Evolutionary conservation across 1,140 invertebrate species (phyloP), one percentile per base, ranked within the genome.

Genomic region (Matsumurasca onukii): DNA sequence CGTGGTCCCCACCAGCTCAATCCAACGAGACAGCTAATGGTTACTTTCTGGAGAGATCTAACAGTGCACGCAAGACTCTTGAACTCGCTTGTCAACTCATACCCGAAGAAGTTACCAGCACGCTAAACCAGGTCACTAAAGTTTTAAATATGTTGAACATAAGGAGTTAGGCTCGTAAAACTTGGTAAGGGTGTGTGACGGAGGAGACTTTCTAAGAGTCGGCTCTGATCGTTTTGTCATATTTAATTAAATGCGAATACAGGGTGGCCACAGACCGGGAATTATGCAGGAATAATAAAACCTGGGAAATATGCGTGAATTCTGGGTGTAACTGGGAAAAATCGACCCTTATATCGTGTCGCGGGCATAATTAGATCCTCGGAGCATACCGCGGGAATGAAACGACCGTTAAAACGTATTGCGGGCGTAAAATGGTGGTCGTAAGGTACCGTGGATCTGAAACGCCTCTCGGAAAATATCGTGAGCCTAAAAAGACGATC

Each of bases 1-100:
- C 55, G 25, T 98, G 95, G 91, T 97, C 95, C 70, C 94, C 95
- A 13, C 94, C 95, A 2, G 90, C 93, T 0, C 91, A 92, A 74
- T 97, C 94, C 13, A 98, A 98, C 80, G 96, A 98, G 78, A 94
- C 92, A 20, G 92, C 94, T 9, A 97, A 95, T 79, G 94, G 95
- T 61, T 98, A 97, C 77, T 96, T 94, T 81, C 80, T 98, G 49
- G 95, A 98, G 78, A 85, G 96, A 66, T 97, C 94, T 66, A 94
- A 94, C 74, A 97, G 94, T 72, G 97, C 96, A 0, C 87, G 92
- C 66, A 91, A 94, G 76, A 97, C 92, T 0, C 82, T 98, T 45
- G 90, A 95, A 71, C 88, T 89, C 77, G 93, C 94, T 1, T 86
- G 86, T 66, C 91, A 93, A 77, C 80, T 95, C 1, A 91, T 91